These are phyloP conservation scores for Nymphalis io DNA, from an alignment of 1,140 invertebrate genomes.

Conservation along the genomic window DNA sequence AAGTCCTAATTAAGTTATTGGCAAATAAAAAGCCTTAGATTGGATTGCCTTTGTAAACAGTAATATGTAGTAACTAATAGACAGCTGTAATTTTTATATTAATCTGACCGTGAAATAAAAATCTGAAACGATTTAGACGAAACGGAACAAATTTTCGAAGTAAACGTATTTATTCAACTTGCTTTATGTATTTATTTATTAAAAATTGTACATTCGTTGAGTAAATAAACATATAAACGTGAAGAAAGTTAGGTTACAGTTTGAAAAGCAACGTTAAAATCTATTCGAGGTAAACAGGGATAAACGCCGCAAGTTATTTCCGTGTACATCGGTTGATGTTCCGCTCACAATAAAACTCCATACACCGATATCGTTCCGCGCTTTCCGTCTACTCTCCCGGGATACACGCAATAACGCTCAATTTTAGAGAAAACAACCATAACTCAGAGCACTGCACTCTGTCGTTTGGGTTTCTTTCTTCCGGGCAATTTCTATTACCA, in stretches of 20 bases:
- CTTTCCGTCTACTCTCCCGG: constrained; percentile 41
- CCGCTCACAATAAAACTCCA: constrained; percentile 57
- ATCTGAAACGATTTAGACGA: too few relatives aligned
- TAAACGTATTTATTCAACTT: neutral
- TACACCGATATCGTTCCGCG: constrained; percentile 38
- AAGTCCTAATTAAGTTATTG: too few relatives aligned
- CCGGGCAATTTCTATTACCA: constrained; percentile 80
- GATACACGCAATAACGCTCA: constrained; percentile 53
- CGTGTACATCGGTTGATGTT: constrained; percentile 55
- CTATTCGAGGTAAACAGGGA: constrained; percentile 36
- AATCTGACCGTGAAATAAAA: too few relatives aligned
- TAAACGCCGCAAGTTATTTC: constrained; percentile 55
- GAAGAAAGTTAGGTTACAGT: constrained; percentile 11
- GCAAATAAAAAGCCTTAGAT: too few relatives aligned
- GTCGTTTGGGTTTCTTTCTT: constrained; percentile 78
- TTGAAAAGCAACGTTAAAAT: constrained; percentile 26
- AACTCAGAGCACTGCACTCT: constrained; percentile 74
- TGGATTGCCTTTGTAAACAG: too few relatives aligned
- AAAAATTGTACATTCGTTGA: neutral
- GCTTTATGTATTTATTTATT: neutral
- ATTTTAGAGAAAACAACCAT: constrained; percentile 78
- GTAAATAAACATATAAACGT: constrained; percentile 4
- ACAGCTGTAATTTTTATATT: too few relatives aligned
- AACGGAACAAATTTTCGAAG: neutral
- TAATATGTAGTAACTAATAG: too few relatives aligned